Evolutionary conservation across 2,797 vertebrate species (phyloP).

Genomic region (Tangara arthus): DNA sequence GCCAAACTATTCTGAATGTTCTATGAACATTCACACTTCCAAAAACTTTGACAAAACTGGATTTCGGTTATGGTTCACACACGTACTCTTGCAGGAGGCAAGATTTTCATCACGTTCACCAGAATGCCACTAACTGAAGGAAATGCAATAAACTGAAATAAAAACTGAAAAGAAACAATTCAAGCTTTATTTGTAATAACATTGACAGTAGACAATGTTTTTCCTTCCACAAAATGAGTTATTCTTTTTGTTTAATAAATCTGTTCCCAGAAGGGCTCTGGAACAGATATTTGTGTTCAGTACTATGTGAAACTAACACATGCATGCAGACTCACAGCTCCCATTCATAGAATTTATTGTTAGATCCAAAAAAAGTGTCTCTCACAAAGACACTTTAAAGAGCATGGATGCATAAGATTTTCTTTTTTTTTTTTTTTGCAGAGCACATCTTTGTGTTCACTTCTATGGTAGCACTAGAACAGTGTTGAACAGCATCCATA

Average conservation of each 20-base stretch:
- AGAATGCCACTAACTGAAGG: background rate
- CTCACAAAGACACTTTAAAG: background rate
- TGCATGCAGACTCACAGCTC: background rate
- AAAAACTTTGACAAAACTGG: slow-evolving; percentile 19
- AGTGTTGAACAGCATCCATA: background rate
- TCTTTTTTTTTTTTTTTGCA: background rate
- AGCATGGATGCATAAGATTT: background rate
- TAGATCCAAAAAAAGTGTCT: background rate
- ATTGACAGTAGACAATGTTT: background rate
- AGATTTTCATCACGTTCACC: slow-evolving; percentile 25
- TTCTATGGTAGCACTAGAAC: background rate
- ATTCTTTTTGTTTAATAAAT: slow-evolving; percentile 2
- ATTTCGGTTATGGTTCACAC: slow-evolving; percentile 39
- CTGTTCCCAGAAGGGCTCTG: background rate
- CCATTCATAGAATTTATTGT: background rate
- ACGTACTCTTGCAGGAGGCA: slow-evolving; percentile 2
- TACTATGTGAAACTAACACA: background rate
- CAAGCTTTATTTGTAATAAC: background rate
- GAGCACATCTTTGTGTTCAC: background rate
- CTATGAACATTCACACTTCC: slow-evolving; percentile 43
- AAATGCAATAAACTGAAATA: slow-evolving; percentile 17
- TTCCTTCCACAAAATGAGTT: slow-evolving; percentile 3
- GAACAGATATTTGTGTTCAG: background rate
- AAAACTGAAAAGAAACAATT: background rate
- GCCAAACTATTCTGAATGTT: slow-evolving; percentile 43